Evolutionary conservation across 2,113 vertebrate genomes (phyloP), one percentile per base, ranked within the genome.

Genomic region (Leucopsar rothschildi): DNA sequence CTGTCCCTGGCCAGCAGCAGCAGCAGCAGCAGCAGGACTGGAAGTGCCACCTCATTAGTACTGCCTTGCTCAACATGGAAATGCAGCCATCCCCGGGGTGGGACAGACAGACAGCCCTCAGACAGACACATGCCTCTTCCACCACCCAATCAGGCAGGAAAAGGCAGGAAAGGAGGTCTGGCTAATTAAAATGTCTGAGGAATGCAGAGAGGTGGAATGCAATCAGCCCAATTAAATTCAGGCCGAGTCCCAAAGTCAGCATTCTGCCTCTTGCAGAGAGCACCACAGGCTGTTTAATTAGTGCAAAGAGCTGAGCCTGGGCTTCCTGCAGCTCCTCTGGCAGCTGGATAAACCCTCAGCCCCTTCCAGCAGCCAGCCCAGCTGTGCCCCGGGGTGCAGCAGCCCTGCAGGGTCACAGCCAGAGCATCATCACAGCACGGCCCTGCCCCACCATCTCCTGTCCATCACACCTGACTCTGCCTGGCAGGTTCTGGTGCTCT

Each of bases 171-270:
- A 82, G 91, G 21, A 94, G 55, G 82, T 19, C 90, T 70, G 72
- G 40, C 77, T 93, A 95, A 93, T 94, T 95, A 92, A 92, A 92
- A 76, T 1, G 40, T 64, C 93, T 85, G 93, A 91, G 93, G 94
- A 87, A 94, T 10, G 86, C 81, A n/a, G 73, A 86, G 95, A 82
- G 73, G 78, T 53, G 76, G 94, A 95, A 94, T 92, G 93, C 90
- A 78, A 95, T 94, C 87, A 61, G 75, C 27, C 57, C 93, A 76
- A 95, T 92, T 91, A 87, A 79, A 80, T 42, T 24, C 42, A 61
- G 91, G 88, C 88, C 68, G 53, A 89, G 84, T 87, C 61, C 77
- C 4, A 4, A 44, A 45, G 78, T 75, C 82, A 94, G 87, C 90
- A 2, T 19, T 42, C 37, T 89, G 91, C 47, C 77, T 91, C 57